Base-by-base conservation (phyloP, 2,113 vertebrate species). In the Colinus virginianus region DNA sequence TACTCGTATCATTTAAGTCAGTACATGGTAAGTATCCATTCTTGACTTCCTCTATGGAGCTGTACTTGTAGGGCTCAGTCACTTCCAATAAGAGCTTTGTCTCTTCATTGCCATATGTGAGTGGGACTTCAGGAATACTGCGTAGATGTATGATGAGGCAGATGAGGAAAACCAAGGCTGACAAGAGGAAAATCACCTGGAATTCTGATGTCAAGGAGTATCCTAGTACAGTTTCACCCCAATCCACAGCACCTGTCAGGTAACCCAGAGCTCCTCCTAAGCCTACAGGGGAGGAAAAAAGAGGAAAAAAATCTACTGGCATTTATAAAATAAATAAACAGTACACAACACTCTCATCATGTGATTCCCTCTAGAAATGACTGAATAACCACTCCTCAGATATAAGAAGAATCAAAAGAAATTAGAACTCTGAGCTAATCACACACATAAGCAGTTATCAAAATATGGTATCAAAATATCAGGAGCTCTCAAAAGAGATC, bases 171-270 rank as follows among this genome's bases (percentile, higher is more conserved):
- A 98, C 98, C 56, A 98, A 74, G 3, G 98, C 97, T 1, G 98
- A 98, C 91, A 99, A 99, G 95, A 99, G 98, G 96, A 97, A 99
- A 97, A 99, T 99, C 97, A 99, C 98, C 89, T 99, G 99, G 97
- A 99, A 99, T 96, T 99, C 99, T 0, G 99, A 98, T 58, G 98
- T 98, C 95, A 99, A 96, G 58, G 98, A 61, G 81, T 94, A 95
- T 81, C 98, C 99, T 56, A 99, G 84, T 5, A 97, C 25, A 9
- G 99, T 98, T 42, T 98, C 97, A 43, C 97, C 97, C 99, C 99
- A 99, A 78, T 99, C 99, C 96, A 99, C 97, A 26, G 99, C 99
- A 66, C 99, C 99, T 46, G 98, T 98, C 62, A 99, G 95, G 94
- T 99, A 99, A 40, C 99, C 99, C 46, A 97, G 98, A 3, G 99